A percentile compares a stretch with the other conserved stretches of the same genome.
Conservation (phyloP, 2,113 vertebrate species). For the Sardina pilchardus region DNA sequence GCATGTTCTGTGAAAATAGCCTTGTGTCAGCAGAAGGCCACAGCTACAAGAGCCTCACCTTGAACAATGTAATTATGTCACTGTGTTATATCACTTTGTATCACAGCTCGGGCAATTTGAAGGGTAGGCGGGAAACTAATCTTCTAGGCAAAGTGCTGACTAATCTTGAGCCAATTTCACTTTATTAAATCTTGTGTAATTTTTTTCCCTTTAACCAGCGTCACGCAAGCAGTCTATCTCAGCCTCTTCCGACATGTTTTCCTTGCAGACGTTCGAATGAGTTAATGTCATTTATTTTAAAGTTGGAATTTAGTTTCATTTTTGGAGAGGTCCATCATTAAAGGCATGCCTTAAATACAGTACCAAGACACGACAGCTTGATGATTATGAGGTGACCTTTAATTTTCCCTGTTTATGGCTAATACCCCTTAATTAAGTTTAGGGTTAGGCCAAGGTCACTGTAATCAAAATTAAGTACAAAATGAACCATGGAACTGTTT, state of each 20-base stretch:
- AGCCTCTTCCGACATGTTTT: constrained; percentile 30
- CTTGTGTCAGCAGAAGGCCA: constrained; percentile 51
- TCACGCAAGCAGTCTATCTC: constrained; percentile 46
- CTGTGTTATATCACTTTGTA: constrained; percentile 48
- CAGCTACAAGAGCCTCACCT: constrained; percentile 47
- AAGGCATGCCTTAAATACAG: constrained; percentile 41
- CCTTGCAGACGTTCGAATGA: constrained; percentile 32
- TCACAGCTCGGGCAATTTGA: constrained; percentile 54
- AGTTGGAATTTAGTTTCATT: constrained; percentile 44
- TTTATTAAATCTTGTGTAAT: constrained; percentile 87
- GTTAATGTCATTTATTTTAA: constrained; percentile 31
- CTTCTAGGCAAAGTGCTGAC: constrained; percentile 83
- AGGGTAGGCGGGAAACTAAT: constrained; percentile 54
- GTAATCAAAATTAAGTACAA: constrained; percentile 48
- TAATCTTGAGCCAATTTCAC: constrained; percentile 81
- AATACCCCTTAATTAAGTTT: constrained; percentile 55
- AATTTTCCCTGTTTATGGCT: constrained; percentile 55
- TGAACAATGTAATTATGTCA: constrained; percentile 57
- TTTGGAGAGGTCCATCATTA: constrained; percentile 41
- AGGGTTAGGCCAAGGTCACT: constrained; percentile 51
- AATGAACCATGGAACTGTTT: constrained; percentile 39
- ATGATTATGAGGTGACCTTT: constrained; percentile 55
- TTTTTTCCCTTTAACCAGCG: constrained; percentile 42
- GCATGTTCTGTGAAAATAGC: constrained; percentile 55
- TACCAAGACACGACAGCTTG: constrained; percentile 41